Evolutionary conservation across 35 echinoderm and acorn worm species (phyloP).

Genomic region (Stichopus chloronotus): DNA sequence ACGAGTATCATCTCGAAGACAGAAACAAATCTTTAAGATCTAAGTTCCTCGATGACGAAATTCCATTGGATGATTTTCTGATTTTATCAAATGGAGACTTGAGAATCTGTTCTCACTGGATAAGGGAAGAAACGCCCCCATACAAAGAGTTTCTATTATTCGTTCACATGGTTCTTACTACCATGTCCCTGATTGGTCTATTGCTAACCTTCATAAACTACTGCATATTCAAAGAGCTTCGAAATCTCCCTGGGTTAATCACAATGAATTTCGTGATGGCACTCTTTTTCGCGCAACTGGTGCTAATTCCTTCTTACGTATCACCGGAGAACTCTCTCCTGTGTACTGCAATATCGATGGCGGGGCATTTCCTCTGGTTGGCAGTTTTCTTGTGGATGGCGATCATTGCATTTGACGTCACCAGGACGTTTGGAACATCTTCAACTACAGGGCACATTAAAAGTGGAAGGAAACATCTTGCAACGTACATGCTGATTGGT

Average conservation of each 20-base stretch:
- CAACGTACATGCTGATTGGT: neutral
- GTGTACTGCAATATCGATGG: neutral
- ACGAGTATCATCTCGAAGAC: neutral
- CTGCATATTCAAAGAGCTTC: slow-evolving; percentile 1
- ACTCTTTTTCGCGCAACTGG: slow-evolving; percentile 21
- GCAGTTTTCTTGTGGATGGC: neutral
- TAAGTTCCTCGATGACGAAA: neutral
- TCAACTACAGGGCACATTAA: no score
- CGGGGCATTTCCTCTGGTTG: slow-evolving; percentile 21
- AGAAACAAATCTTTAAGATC: slow-evolving; percentile 8
- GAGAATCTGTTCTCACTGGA: neutral
- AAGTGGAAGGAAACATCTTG: neutral
- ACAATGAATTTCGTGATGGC: slow-evolving; percentile 28
- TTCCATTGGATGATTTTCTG: slow-evolving; percentile 3
- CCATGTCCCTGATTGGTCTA: neutral
- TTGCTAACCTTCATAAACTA: slow-evolving; percentile 1
- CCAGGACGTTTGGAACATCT: neutral
- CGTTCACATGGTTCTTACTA: neutral
- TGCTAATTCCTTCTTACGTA: neutral
- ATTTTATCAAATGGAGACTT: neutral
- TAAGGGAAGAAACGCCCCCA: neutral
- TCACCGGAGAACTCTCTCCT: neutral
- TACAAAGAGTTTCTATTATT: neutral
- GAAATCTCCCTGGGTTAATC: neutral
- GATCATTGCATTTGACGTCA: neutral